Evolutionary conservation across 2,888 invertebrate species (phyloP), one percentile per base, ranked within the genome.

Genomic region (Rhimphoctona megacephalus): DNA sequence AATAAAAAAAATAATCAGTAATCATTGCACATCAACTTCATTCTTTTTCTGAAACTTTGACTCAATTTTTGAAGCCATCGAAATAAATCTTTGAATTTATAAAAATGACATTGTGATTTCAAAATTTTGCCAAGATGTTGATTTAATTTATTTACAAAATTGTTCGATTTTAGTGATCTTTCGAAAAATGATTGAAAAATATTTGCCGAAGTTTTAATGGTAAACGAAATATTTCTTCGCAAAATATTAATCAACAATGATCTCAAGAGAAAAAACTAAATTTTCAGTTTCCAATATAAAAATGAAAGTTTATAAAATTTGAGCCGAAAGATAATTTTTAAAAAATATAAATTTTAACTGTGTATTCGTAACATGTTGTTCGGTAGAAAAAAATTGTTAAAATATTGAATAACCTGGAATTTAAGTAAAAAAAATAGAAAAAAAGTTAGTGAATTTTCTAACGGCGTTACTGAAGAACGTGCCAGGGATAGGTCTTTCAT

Each of bases 401-500:
- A 61, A 30, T 8, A 30, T 61, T 6, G 0, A 1, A 1, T 1
- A 17, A 17, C 11, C 6, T 0, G 6, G 11, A 25, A 6, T 61
- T 30, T 17, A 17, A 7, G 61, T 30, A 6, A 6, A 17, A 61
- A 61, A 4, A 57, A 0, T 7, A 30, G 11, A 61, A 1, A 73
- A 54, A 54, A 79, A 33, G 33, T 54, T 64, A 1, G 66, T 39
- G 17, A 43, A 73, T 54, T 67, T 67, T 43, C 36, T 72, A 66
- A 22, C 33, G 36, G 22, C 61, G 61, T 30, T 54, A 22, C 81
- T 54, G 82, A 78, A 33, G 67, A 67, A 61, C 49, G 66, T 36
- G 19, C 25, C 36, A 74, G 69, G 49, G 81, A 78, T 74, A 52
- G 61, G 78, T 52, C 52, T 36, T 82, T 73, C 3, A 64, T 72